Evolutionary conservation across 2,797 vertebrate genomes (phyloP).

Genomic region (Diglossa cyanea): DNA sequence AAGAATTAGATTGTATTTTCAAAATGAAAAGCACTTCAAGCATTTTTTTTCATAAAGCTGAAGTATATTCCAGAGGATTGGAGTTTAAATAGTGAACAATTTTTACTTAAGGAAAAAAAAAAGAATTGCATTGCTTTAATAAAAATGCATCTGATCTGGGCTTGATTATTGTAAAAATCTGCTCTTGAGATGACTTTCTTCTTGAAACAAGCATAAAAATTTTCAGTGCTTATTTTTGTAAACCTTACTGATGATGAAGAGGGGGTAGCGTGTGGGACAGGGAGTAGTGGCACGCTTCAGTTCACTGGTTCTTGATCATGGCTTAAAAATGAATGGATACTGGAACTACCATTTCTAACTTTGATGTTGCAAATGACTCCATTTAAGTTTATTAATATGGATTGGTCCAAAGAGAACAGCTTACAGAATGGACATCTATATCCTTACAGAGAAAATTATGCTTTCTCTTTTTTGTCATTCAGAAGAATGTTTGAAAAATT

Average conservation of each 20-base stretch:
- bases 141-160: neutral
- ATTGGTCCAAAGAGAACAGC: neutral
- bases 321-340: neutral
- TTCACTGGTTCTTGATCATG: neutral
- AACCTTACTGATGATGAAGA: neutral
- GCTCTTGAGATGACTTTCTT: neutral
- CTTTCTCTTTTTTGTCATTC: neutral
- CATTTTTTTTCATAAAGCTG: neutral
- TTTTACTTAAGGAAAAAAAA: neutral
- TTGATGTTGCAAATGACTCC: neutral
- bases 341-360: neutral
- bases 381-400: neutral
- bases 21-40: neutral
- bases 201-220: neutral
- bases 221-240: neutral
- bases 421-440: neutral
- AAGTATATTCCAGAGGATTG: neutral
- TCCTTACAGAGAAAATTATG: neutral
- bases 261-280: neutral
- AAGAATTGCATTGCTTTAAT: neutral
- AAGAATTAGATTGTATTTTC: neutral
- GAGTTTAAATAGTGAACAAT: neutral
- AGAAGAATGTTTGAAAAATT: neutral
- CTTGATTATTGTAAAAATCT: neutral
- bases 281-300: neutral